Conservation (phyloP, 2,113 vertebrate genomes). For the Chlamydotis undulata region DNA sequence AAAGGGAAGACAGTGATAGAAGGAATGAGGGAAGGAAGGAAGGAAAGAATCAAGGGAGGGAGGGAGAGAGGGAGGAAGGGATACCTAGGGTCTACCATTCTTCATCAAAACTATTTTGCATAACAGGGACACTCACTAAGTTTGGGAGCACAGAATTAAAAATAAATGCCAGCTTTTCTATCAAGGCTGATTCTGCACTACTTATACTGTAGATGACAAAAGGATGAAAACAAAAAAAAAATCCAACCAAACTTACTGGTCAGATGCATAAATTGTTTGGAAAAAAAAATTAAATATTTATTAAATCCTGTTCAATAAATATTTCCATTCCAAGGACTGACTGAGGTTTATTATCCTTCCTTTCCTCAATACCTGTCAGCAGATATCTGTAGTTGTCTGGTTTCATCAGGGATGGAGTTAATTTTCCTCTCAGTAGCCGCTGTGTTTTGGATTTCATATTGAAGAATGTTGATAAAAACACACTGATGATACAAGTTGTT, state of each 20-base stretch:
- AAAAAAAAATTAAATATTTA: not conserved
- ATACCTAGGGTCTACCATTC: not conserved
- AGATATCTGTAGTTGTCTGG: not conserved
- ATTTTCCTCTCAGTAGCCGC: too few species aligned
- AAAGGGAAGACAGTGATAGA: not conserved
- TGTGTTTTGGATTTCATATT: too few species aligned
- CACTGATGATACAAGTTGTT: too few species aligned
- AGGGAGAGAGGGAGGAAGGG: accelerated
- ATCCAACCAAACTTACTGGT: not conserved
- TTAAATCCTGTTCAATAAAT: not conserved
- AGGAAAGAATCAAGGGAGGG: too few species aligned
- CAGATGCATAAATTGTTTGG: not conserved
- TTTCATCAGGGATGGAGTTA: too few species aligned
- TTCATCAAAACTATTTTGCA: not conserved
- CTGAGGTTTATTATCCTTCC: not conserved
- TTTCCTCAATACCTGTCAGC: not conserved
- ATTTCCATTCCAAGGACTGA: not conserved
- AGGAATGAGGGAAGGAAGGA: not conserved
- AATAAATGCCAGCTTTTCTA: not conserved
- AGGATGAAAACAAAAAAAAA: not conserved
- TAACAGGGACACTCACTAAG: not conserved
- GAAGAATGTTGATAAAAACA: too few species aligned
- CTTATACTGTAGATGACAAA: not conserved
- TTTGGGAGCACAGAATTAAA: not conserved
- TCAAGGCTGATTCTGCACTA: not conserved